Evolutionary conservation across 2,797 vertebrate genomes (phyloP).

Genomic region (Otolemur crassicaudatus): DNA sequence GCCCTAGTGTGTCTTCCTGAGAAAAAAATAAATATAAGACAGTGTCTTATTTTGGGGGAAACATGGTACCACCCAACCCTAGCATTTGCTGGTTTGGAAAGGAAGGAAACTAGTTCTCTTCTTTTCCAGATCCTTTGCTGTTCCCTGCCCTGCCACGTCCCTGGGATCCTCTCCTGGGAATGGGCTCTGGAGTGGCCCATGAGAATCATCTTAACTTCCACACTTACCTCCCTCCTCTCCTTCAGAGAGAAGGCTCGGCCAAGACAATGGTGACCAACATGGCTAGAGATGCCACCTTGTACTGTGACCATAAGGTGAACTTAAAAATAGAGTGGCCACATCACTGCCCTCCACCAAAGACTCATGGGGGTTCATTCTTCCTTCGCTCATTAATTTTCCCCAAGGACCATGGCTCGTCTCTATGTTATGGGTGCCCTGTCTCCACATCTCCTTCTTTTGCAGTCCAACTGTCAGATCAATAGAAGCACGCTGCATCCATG

Average conservation of each 20-base stretch:
- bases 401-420: not conserved
- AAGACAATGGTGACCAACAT: not conserved
- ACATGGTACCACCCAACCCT: too few relatives aligned
- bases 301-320: not conserved
- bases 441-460: not conserved
- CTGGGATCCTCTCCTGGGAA: not conserved
- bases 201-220: not conserved
- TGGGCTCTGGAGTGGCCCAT: not conserved
- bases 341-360: not conserved
- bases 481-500: not conserved
- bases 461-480: not conserved
- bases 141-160: not conserved
- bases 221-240: not conserved
- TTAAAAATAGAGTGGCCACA: not conserved
- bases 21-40: too few relatives aligned
- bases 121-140: not conserved
- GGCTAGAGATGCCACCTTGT: not conserved
- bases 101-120: not conserved
- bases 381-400: not conserved
- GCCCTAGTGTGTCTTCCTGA: too few relatives aligned
- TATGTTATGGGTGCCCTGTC: not conserved
- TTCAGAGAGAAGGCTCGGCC: not conserved
- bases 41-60: too few relatives aligned
- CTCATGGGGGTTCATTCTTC: not conserved
- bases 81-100: not conserved